A percentile compares a stretch with the other conserved stretches of the same genome.
Evolutionary conservation across 1,140 invertebrate genomes (phyloP).

Genomic region (Scaptomyza montana): DNA sequence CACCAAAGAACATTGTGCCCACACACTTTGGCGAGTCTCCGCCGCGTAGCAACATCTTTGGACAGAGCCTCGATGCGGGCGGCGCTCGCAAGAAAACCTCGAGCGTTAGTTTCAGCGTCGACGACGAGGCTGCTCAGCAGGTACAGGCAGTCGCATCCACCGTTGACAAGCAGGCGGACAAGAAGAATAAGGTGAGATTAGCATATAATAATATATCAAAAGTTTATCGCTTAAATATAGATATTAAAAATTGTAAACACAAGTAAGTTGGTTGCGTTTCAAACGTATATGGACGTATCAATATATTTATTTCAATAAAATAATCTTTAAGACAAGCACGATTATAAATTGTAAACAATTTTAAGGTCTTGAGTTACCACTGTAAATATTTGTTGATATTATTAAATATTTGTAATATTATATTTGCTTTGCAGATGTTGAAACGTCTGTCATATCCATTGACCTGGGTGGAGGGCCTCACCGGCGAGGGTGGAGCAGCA

Average conservation of each 20-base stretch:
- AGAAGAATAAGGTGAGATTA: slow-evolving; percentile 87
- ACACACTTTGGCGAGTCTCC: slow-evolving; percentile 85
- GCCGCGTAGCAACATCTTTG: slow-evolving; percentile 82
- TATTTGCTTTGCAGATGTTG: slow-evolving; percentile 87
- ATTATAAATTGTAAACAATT: too few species aligned
- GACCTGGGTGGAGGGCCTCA: slow-evolving; percentile 95
- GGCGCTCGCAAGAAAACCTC: slow-evolving; percentile 88
- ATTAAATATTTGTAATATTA: too few species aligned
- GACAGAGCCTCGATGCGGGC: slow-evolving; percentile 71
- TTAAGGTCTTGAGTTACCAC: too few species aligned
- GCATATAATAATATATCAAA: too few species aligned
- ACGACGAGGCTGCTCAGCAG: slow-evolving; percentile 84
- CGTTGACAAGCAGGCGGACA: slow-evolving; percentile 83
- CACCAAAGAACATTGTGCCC: slow-evolving; percentile 90
- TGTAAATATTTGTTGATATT: too few species aligned
- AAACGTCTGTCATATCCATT: slow-evolving; percentile 96
- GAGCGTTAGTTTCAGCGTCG: slow-evolving; percentile 90
- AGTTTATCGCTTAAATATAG: too few species aligned
- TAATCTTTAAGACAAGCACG: too few species aligned
- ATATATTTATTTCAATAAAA: too few species aligned
- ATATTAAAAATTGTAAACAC: too few species aligned
- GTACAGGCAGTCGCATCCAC: slow-evolving; percentile 84
- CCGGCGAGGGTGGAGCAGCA: slow-evolving; percentile 85
- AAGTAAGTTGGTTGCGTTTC: too few species aligned
- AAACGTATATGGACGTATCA: too few species aligned